These are phyloP conservation scores for Sinocyclocheilus anshuiensis DNA, from an alignment of 2,113 vertebrate species.

Conservation along the genomic window DNA sequence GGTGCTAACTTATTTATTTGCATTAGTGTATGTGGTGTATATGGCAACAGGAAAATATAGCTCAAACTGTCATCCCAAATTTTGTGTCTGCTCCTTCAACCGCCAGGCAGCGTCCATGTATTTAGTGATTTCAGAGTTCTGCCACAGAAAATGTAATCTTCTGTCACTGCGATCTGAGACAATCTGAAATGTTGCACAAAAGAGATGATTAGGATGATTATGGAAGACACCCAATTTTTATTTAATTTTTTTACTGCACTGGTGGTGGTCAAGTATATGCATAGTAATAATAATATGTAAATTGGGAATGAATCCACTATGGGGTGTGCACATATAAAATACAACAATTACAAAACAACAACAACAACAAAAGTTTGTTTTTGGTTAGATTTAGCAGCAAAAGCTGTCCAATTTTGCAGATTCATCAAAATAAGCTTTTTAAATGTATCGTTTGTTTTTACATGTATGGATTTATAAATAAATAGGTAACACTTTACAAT, in stretches of 20 bases:
- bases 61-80: slow-evolving; percentile 43
- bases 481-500: not conserved
- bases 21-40: too few relatives aligned
- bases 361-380: not conserved
- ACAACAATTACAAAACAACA: not conserved
- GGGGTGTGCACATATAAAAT: not conserved
- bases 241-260: not conserved
- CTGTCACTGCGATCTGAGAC: slow-evolving; percentile 67
- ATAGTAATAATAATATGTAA: not conserved
- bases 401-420: not conserved
- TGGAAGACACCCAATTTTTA: not conserved
- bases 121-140: slow-evolving; percentile 76
- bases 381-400: not conserved
- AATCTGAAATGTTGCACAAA: slow-evolving; percentile 67
- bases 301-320: too few relatives aligned
- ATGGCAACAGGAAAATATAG: not conserved
- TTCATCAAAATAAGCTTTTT: not conserved
- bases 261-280: not conserved
- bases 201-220: not conserved
- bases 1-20: not conserved
- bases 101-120: slow-evolving; percentile 72
- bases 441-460: not conserved
- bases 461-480: not conserved
- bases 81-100: slow-evolving; percentile 60
- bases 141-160: slow-evolving; percentile 78